Conservation (phyloP, 1,140 invertebrate genomes). For the Drosophila repleta region DNA sequence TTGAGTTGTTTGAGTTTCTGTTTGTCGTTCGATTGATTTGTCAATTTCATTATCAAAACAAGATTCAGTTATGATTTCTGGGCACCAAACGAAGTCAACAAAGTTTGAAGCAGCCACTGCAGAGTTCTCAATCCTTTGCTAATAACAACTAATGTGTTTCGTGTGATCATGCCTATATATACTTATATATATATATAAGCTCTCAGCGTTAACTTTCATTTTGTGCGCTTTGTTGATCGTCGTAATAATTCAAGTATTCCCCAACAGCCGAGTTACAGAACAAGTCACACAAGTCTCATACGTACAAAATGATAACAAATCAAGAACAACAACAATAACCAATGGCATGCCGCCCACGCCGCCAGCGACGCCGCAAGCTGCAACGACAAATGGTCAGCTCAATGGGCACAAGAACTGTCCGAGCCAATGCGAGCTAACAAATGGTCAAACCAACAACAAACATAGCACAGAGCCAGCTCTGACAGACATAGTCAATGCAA, state of each 20-base stretch:
- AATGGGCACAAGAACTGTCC: constrained; percentile 32
- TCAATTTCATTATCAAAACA: neutral
- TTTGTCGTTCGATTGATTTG: constrained; percentile 1
- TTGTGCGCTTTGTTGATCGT: constrained; percentile 36
- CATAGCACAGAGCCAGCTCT: constrained; percentile 16
- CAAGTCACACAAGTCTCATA: constrained; percentile 63
- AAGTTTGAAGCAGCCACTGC: neutral
- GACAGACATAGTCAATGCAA: constrained; percentile 40
- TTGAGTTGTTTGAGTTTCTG: constrained; percentile 18
- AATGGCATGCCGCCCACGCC: constrained; percentile 33
- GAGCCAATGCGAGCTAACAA: constrained; percentile 25
- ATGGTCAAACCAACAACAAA: constrained; percentile 8
- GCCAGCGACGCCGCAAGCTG: constrained; percentile 12
- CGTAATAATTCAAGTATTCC: constrained; percentile 73
- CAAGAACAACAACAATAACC: constrained; percentile 29
- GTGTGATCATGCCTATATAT: neutral
- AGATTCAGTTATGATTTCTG: neutral
- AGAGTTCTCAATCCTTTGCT: neutral
- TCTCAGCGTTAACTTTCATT: constrained; percentile 30
- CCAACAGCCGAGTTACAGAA: constrained; percentile 79
- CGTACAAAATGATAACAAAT: constrained; percentile 62
- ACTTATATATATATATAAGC: constrained; percentile 2
- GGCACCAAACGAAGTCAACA: constrained; percentile 7
- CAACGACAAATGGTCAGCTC: constrained; percentile 20
- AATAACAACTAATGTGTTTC: too few relatives aligned